Conservation (phyloP, 2,797 vertebrate species). For the Gephyroberyx darwinii region DNA sequence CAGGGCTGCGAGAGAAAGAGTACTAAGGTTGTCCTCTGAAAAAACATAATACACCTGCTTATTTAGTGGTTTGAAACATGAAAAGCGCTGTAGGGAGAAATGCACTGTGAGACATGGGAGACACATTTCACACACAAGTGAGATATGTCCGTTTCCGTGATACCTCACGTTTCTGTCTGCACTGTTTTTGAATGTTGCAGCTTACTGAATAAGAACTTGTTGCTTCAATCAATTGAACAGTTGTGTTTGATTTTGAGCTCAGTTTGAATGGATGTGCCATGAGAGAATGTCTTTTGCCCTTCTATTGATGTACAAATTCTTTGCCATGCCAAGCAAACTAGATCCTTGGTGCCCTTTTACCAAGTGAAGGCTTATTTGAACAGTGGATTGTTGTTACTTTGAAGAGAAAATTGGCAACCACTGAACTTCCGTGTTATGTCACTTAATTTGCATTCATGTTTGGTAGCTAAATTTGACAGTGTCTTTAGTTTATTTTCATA, state of each 20-base stretch:
- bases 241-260: conserved; percentile 67
- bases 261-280: conserved; percentile 73
- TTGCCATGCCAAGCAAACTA: conserved; percentile 69
- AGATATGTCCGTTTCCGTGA: conserved; percentile 17
- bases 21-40: conserved; percentile 51
- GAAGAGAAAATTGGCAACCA: conserved; percentile 67
- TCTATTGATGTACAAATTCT: conserved; percentile 68
- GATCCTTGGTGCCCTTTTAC: conserved; percentile 66
- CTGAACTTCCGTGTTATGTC: conserved; percentile 66
- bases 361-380: conserved; percentile 72
- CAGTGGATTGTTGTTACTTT: conserved; percentile 63
- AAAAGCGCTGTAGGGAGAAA: conserved; percentile 68
- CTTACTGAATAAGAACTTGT: conserved; percentile 65
- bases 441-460: conserved; percentile 71
- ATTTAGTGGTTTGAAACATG: conserved; percentile 68
- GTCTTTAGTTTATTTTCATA: conserved; percentile 68
- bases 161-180: conserved; percentile 67
- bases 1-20: conserved; percentile 53
- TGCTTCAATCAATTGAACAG: conserved; percentile 59
- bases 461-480: conserved; percentile 69
- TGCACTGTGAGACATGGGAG: conserved; percentile 44
- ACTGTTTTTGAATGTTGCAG: conserved; percentile 69
- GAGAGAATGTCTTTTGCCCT: conserved; percentile 73
- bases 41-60: conserved; percentile 56
- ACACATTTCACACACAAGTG: conserved; percentile 12